Base-by-base conservation (phyloP, 2,888 invertebrate species). In the Malthinus flaveolus region DNA sequence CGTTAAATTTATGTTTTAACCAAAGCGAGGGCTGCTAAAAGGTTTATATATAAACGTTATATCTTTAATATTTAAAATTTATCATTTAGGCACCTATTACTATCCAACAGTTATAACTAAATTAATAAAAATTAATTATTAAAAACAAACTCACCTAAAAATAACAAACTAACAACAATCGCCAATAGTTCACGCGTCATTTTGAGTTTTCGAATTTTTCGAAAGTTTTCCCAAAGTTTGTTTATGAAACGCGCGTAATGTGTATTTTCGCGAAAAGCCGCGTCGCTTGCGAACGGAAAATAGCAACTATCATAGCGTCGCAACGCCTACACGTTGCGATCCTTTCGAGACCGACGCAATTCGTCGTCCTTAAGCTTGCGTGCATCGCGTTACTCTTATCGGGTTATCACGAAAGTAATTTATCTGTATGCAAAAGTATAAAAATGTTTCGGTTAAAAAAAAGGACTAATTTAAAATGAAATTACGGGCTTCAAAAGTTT, bases 271-370 rank as follows among this genome's bases (percentile, higher is more conserved):
- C 32, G 9, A 23, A 13, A 37, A 48, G 54, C 44, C 49, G 62
- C 57, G 64, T 63, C 65, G 59, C 54, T 54, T 62, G 46, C 47
- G 62, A 49, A 63, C 59, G 64, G 54, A 44, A 59, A 59, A 60
- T 65, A 59, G 60, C 63, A 50, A 57, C 60, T 61, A 55, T 67
- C 67, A 66, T 65, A 67, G 63, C 67, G 65, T 66, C 63, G 62
- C 59, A 64, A 67, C 67, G 66, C 67, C 67, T 62, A 66, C 66
- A 56, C 61, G 52, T 56, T 48, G 59, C 49, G 54, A 60, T 58
- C 52, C 61, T 23, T 23, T 55, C 56, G 59, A 64, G 58, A 47
- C 56, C 51, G 54, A 37, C 32, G 48, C 56, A 44, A 35, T 52
- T 51, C 59, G 51, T 48, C 56, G 53, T 52, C 59, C 61, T 53